Base-by-base conservation (phyloP, 2,113 vertebrate genomes). In the Paradoxurus hermaphroditus region DNA sequence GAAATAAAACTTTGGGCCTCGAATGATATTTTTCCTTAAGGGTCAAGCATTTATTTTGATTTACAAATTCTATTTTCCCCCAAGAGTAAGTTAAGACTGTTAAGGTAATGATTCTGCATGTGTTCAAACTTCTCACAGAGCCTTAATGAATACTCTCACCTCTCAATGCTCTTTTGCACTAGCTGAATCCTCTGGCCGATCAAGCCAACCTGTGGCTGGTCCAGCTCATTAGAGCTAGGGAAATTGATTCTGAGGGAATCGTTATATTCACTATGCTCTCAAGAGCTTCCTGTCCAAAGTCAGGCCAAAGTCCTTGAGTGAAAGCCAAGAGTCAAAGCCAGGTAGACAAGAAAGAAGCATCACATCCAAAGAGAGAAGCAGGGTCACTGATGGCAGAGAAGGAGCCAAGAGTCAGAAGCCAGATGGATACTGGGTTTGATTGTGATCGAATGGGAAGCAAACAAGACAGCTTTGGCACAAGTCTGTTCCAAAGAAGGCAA, bases 91-190 rank as follows among this genome's bases (percentile, higher is more conserved):
- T 90, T 31, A 92, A 94, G 21, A 19, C 39, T 93, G 16, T 91
- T 90, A 85, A 85, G 49, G 14, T 12, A 93, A 59, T 89, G 56
- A 89, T 91, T 86, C 53, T 95, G 18, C 21, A 41, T 72, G 78
- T 91, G 29, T 95, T 96, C 86, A 97, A 91, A 92, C 34, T 91
- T 86, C 78, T 63, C 31, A 85, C 34, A 95, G 29, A 94, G 25
- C 44, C 83, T 67, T 53, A 41, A 96, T 73, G 34, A 93, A 96
- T 73, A 65, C 14, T 3, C 15, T 36, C 44, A 70, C 79, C 53
- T 94, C 67, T 87, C 46, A 90, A 51, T 72, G 19, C 15, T 92
- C 46, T 65, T 65, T 92, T 67, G 46, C 65, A 90, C 90, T 67
- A 84, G 70, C 21, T 75, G 65, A 96, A 90, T 94, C 59, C 59